A percentile compares a stretch with the other conserved stretches of the same genome.
phyloP scores from a whole-genome alignment of 2,797 vertebrate species.

The Passerculus sandwichensis region DNA sequence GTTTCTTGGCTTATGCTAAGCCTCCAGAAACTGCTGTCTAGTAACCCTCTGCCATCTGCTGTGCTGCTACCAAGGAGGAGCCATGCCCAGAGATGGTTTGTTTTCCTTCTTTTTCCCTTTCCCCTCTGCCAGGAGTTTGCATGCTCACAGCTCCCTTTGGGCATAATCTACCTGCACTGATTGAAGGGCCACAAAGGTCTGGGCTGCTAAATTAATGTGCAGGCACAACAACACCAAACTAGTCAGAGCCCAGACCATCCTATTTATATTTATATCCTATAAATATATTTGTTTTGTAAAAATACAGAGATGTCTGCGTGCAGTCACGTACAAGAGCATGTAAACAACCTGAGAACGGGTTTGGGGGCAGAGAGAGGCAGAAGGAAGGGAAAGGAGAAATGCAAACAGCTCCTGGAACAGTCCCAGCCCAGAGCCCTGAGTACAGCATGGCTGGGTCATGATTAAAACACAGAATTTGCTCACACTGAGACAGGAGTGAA shows the following conservation, averaged over 20 bases:
- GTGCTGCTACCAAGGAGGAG: background rate
- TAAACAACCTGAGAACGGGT: background rate
- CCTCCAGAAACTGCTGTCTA: conserved; percentile 49
- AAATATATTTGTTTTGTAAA: background rate
- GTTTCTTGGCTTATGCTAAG: conserved; percentile 54
- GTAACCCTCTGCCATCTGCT: conserved; percentile 57
- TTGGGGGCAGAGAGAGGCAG: background rate
- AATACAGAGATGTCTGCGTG: background rate
- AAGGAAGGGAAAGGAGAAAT: background rate
- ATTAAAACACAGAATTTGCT: background rate
- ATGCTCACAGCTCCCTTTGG: background rate
- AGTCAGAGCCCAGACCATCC: background rate
- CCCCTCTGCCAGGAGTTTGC: background rate
- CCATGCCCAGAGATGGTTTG: background rate
- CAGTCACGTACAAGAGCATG: rapidly evolving
- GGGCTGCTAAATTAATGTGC: background rate
- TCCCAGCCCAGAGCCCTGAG: background rate
- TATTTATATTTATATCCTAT: background rate
- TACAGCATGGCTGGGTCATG: background rate
- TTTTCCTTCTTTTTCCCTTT: background rate
- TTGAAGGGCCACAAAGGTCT: background rate
- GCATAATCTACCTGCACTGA: background rate
- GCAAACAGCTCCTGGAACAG: background rate
- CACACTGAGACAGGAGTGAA: background rate
- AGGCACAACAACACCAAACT: background rate